Percentiles rank a stretch among this genome's conserved stretches.
Evolutionary conservation across 2,888 invertebrate genomes (phyloP).

Genomic region (Congeria kusceri): DNA sequence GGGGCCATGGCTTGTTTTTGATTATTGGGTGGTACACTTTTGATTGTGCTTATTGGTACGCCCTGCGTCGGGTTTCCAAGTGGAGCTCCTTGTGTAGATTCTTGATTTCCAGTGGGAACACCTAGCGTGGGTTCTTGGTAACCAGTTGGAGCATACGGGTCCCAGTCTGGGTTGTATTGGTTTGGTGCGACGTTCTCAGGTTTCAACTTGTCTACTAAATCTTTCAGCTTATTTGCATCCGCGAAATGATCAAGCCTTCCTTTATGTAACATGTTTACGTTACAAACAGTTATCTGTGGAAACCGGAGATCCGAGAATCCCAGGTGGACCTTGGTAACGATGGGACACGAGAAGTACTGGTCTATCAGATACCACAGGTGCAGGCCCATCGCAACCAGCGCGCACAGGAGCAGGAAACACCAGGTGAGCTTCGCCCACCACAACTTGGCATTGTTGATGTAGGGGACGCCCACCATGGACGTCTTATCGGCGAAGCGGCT

Average conservation of each 20-base stretch:
- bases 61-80: no score
- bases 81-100: not conserved
- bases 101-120: not conserved
- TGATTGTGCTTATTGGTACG: no score
- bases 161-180: slow-evolving; percentile 22
- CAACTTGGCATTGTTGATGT: slow-evolving; percentile 5
- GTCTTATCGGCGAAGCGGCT: slow-evolving; percentile 65
- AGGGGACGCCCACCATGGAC: slow-evolving; percentile 11
- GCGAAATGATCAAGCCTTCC: not conserved
- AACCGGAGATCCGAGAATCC: slow-evolving; percentile 50
- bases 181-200: slow-evolving; percentile 31
- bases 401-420: slow-evolving; percentile 6
- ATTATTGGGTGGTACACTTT: no score
- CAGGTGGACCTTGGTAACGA: slow-evolving; percentile 59
- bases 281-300: slow-evolving; percentile 63
- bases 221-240: slow-evolving; percentile 15
- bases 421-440: slow-evolving; percentile 6
- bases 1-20: no score
- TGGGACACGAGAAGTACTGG: slow-evolving; percentile 60
- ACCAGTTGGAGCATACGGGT: slow-evolving; percentile 10
- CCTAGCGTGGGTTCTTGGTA: not conserved
- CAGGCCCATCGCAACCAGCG: slow-evolving; percentile 45
- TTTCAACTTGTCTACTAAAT: slow-evolving; percentile 2
- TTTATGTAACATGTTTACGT: slow-evolving; percentile 45
- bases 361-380: slow-evolving; percentile 66